Percentiles rank a stretch among this genome's conserved stretches.
These are phyloP conservation scores for Excalfactoria chinensis DNA, from an alignment of 2,113 vertebrate species.

Conservation along the genomic window DNA sequence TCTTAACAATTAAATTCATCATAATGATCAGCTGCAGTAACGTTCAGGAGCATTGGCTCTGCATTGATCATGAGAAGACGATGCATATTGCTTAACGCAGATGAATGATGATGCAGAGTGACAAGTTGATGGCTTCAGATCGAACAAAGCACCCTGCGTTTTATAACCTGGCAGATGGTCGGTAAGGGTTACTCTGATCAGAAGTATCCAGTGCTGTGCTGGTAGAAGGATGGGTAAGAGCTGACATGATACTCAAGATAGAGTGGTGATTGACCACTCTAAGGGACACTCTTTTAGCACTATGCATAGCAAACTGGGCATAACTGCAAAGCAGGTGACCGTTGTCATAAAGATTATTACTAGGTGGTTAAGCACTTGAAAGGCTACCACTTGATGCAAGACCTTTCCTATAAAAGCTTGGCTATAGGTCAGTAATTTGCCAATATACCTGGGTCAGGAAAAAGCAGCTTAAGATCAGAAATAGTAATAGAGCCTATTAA, in stretches of 20 bases:
- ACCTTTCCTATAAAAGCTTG: conserved; percentile 79
- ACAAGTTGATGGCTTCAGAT: conserved; percentile 65
- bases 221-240: conserved; percentile 57
- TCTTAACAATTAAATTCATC: conserved; percentile 70
- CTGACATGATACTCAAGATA: conserved; percentile 48
- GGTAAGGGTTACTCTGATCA: conserved; percentile 16
- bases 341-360: conserved; percentile 78
- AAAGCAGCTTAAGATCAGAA: conserved; percentile 75
- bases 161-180: conserved; percentile 54
- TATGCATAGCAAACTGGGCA: conserved; percentile 55
- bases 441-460: conserved; percentile 75
- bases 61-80: conserved; percentile 54
- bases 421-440: conserved; percentile 77
- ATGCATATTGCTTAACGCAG: conserved; percentile 25
- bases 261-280: conserved; percentile 61
- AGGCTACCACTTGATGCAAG: conserved; percentile 78
- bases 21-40: conserved; percentile 71
- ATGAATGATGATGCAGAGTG: conserved; percentile 60
- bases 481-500: conserved; percentile 72
- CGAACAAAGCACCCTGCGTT: conserved; percentile 44
- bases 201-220: conserved; percentile 20
- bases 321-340: conserved; percentile 74
- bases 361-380: conserved; percentile 77
- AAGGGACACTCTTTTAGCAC: conserved; percentile 39
- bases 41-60: conserved; percentile 59